A percentile compares a stretch with the other conserved stretches of the same genome.
Evolutionary conservation across 1,140 invertebrate genomes (phyloP).

Genomic region (Papilio aristodemus): DNA sequence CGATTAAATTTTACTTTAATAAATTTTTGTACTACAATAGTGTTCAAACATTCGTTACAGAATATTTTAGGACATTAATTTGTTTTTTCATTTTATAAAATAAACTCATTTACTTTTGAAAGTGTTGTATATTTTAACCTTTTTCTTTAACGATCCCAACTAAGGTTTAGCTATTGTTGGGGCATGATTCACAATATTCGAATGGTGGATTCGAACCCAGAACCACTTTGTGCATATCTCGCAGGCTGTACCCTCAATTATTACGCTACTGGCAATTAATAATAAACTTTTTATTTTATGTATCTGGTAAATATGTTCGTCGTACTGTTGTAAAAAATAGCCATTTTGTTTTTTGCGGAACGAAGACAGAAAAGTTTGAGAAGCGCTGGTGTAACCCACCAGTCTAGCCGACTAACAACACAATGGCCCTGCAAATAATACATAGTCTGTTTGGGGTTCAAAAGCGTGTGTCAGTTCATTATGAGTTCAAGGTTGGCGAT

Average conservation of each 20-base stretch:
- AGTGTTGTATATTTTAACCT: no score
- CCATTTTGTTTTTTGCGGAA: not conserved
- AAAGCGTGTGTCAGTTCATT: slow-evolving; percentile 54
- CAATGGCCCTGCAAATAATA: slow-evolving; percentile 58
- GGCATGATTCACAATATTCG: no score
- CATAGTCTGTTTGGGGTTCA: slow-evolving; percentile 55
- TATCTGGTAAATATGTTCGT: not conserved
- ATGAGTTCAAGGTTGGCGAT: slow-evolving; percentile 58
- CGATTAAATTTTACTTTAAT: not conserved
- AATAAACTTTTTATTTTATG: no score
- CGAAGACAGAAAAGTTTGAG: not conserved
- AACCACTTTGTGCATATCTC: no score
- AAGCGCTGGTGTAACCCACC: slow-evolving; percentile 21
- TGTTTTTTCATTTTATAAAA: not conserved
- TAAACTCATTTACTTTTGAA: no score
- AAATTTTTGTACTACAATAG: not conserved
- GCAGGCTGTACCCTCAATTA: no score
- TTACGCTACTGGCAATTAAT: no score
- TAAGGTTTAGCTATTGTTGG: no score
- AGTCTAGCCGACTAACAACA: slow-evolving; percentile 38
- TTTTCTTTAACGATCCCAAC: no score
- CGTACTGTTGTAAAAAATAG: not conserved
- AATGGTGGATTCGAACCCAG: no score
- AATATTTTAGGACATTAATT: not conserved
- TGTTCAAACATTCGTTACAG: not conserved